Base-by-base conservation (phyloP, 2,888 invertebrate species). In the Callimorpha dominula region DNA sequence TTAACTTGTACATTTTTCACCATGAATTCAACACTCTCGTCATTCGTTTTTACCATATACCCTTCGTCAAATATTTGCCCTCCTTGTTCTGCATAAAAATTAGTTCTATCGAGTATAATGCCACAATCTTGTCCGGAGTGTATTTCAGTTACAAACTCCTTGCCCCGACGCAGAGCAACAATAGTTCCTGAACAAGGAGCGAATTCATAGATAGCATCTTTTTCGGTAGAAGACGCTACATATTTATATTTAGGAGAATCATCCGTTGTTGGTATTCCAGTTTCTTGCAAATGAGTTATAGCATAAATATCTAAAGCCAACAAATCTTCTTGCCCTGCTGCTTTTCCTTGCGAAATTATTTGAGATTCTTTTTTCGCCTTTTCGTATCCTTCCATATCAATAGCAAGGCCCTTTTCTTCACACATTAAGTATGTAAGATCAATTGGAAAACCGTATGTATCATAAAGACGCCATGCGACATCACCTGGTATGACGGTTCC, bases 31-130 rank as follows among this genome's bases (percentile, higher is more conserved):
- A 97, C 97, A 91, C 97, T 97, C 89, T 99, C 98, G 90, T 99
- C 98, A 73, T 96, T 96, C 9, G 96, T 90, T 95, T 98, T 99
- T 0, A 97, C 97, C 91, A 99, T 96, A 84, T 97, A 99, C 42
- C 99, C 99, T 88, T 98, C 98, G 91, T 99, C 99, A 91, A 97
- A 99, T 86, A 99, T 99, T 95, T 99, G 99, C 17, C 99, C 99
- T 78, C 99, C 99, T 94, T 99, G 99, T 93, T 99, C 99, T 0
- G 99, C 99, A 93, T 99, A 99, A 93, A 99, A 99, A 91, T 97
- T 98, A 0, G 99, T 99, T 86, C 96, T 96, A 91, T 99, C 98
- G 75, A 99, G 95, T 79, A 99, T 95, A 72, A 99, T 94, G 31
- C 99, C 99, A 91, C 99, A 99, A 91, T 99, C 98, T 87, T 98